These are phyloP conservation scores for Gymnopithys bicolor DNA, from an alignment of 2,797 vertebrate genomes.

Conservation along the genomic window DNA sequence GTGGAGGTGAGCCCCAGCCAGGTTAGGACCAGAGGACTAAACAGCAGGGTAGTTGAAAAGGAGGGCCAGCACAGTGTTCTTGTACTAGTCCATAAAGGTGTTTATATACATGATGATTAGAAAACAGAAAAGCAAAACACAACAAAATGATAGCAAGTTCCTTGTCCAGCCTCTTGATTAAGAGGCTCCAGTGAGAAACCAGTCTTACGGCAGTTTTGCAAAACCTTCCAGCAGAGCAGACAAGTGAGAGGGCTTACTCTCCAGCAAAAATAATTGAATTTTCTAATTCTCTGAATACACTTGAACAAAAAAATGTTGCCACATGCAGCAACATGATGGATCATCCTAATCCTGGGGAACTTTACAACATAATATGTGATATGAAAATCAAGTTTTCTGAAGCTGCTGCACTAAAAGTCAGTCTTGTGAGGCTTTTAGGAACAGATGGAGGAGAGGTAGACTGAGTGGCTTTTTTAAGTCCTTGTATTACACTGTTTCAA, in stretches of 20 bases:
- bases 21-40: background rate
- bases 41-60: background rate
- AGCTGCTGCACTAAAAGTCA: background rate
- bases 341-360: background rate
- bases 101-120: background rate
- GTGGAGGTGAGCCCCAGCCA: background rate
- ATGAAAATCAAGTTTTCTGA: background rate
- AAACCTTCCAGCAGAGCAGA: background rate
- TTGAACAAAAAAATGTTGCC: background rate
- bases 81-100: background rate
- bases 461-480: fast-evolving
- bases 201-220: background rate
- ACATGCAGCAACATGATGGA: background rate
- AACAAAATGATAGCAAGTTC: background rate
- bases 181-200: background rate
- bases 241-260: background rate
- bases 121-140: background rate
- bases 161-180: background rate
- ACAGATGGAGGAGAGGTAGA: background rate
- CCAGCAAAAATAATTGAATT: background rate
- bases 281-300: background rate
- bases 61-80: background rate
- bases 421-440: background rate
- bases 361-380: background rate
- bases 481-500: background rate